These are phyloP conservation scores for Rhogogaster chlorosoma DNA, from an alignment of 2,888 invertebrate species.

Conservation along the genomic window DNA sequence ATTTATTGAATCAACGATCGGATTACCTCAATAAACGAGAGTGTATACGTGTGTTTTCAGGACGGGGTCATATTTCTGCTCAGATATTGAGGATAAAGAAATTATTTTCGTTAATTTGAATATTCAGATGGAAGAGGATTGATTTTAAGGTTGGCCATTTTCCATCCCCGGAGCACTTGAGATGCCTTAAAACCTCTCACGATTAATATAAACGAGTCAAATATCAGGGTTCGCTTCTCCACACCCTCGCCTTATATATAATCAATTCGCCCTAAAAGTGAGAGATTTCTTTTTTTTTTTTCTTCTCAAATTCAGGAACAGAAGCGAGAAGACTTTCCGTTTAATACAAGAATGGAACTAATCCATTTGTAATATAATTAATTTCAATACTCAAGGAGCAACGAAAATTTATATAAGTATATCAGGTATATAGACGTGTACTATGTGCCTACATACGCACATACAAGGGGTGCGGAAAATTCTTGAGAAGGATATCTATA, in stretches of 20 bases:
- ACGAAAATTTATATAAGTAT: not conserved
- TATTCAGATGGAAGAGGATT: slow-evolving; percentile 12
- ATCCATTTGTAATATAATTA: not conserved
- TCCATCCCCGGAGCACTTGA: not conserved
- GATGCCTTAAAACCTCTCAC: slow-evolving; percentile 16
- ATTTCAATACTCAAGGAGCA: not conserved
- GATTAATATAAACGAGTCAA: slow-evolving; percentile 24
- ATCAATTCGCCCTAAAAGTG: not conserved
- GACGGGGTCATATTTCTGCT: not conserved
- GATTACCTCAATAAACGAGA: not conserved
- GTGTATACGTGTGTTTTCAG: not conserved
- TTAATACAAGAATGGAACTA: not conserved
- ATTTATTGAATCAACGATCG: not conserved
- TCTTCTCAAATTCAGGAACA: not conserved
- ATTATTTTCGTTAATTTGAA: slow-evolving; percentile 27
- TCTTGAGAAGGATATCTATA: not conserved
- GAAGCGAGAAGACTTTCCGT: not conserved
- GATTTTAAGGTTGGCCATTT: slow-evolving; percentile 10
- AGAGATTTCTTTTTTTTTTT: not conserved
- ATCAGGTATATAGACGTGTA: not conserved
- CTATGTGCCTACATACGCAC: not conserved
- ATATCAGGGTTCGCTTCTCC: not conserved
- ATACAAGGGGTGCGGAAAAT: not conserved
- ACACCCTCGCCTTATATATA: not conserved
- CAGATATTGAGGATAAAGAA: not conserved